phyloP scores from a whole-genome alignment of 2,888 invertebrate genomes.

The Pardosa pseudoannulata region DNA sequence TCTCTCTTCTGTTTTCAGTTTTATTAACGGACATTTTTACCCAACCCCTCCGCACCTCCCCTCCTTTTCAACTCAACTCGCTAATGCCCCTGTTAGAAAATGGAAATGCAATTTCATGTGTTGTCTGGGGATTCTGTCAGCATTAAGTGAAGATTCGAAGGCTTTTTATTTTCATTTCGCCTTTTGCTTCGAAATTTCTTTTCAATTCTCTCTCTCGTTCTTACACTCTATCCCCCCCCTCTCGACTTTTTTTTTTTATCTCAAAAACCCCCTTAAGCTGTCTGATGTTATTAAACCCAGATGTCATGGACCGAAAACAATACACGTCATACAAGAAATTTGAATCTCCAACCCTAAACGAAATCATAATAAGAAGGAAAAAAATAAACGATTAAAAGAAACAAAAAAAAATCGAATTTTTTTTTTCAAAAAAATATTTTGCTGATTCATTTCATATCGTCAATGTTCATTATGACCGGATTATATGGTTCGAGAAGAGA shows the following conservation, averaged over 20 bases:
- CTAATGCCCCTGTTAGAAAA: slow-evolving; percentile 7
- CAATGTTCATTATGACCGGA: slow-evolving; percentile 2
- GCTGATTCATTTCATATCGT: background rate
- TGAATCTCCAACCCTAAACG: slow-evolving; percentile 43
- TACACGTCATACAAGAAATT: slow-evolving; percentile 67
- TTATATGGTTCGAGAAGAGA: background rate
- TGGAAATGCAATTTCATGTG: slow-evolving; percentile 28
- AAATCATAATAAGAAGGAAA: background rate
- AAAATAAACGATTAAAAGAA: slow-evolving; percentile 20
- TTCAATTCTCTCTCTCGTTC: slow-evolving; percentile 28
- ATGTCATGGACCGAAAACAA: slow-evolving; percentile 70
- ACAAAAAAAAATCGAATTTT: background rate
- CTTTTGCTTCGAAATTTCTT: background rate
- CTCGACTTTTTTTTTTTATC: background rate
- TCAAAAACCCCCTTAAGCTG: slow-evolving; percentile 50
- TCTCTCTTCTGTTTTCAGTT: too few species aligned
- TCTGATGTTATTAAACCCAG: slow-evolving; percentile 71
- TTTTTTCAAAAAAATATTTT: background rate
- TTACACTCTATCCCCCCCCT: slow-evolving; percentile 1
- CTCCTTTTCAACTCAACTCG: background rate
- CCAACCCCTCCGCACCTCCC: too few species aligned
- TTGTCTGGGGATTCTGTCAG: slow-evolving; percentile 62
- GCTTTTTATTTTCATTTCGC: background rate
- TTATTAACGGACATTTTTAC: background rate
- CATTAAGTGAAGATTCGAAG: slow-evolving; percentile 43